phyloP scores from a whole-genome alignment of 2,888 invertebrate genomes.

The Aleiodes leptofemur region DNA sequence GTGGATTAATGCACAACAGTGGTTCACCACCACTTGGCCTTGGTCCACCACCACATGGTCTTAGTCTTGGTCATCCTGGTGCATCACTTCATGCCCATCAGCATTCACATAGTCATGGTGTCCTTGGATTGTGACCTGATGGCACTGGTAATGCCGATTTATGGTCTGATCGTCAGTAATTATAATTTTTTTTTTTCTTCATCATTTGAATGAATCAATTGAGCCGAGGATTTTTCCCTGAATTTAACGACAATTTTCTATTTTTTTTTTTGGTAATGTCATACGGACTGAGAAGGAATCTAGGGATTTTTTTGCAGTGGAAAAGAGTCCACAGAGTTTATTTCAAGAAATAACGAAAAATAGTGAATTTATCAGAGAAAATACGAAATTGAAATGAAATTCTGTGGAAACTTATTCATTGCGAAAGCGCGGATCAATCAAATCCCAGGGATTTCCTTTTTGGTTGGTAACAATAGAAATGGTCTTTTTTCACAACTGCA shows the following conservation, averaged over 20 bases:
- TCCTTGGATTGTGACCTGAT: conserved; percentile 66
- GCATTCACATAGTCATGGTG: conserved; percentile 61
- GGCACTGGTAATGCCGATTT: conserved; percentile 47
- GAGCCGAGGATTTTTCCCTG: background rate
- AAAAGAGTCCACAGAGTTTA: too few species aligned
- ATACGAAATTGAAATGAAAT: too few species aligned
- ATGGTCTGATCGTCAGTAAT: conserved; percentile 57
- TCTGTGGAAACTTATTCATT: too few species aligned
- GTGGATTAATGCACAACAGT: conserved; percentile 63
- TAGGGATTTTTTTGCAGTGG: too few species aligned
- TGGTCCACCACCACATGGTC: conserved; percentile 58
- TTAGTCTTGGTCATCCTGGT: conserved; percentile 58
- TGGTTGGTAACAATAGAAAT: too few species aligned
- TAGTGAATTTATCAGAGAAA: conserved; percentile 3
- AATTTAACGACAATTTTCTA: background rate
- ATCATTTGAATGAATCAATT: background rate
- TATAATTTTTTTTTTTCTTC: background rate
- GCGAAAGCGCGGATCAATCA: too few species aligned
- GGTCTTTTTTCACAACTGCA: too few species aligned
- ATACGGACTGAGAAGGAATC: background rate
- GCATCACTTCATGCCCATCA: conserved; percentile 60
- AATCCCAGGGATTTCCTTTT: too few species aligned
- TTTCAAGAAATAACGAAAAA: background rate
- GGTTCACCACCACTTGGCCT: conserved; percentile 56
- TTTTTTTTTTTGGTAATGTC: background rate